Evolutionary conservation across 2,797 vertebrate species (phyloP), one percentile per base, ranked within the genome.

Genomic region (Chelon labrosus): DNA sequence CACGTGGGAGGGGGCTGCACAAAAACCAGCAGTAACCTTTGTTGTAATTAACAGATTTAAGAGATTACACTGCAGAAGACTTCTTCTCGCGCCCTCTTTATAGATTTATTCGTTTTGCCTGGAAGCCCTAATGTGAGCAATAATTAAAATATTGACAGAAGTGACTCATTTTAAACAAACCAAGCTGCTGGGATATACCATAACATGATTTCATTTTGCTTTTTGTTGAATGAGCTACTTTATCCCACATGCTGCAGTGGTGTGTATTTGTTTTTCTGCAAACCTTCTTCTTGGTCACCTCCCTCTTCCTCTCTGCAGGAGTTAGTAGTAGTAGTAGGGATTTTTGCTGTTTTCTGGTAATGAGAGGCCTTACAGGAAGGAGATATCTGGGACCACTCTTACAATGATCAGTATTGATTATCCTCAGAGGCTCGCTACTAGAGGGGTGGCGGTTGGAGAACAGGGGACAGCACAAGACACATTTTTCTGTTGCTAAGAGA

Each of bases 401-500:
- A 69, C 84, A 90, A 86, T 93, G 86, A 93, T 93, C 89, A 87
- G 79, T 91, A 94, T 94, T 58, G 92, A 95, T 94, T 90, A 89
- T 86, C 70, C 64, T 84, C 71, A 56, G 77, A 74, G 79, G 80
- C 76, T 53, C 7, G 47, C n/a, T n/a, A n/a, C 68, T 56, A 60
- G 51, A 68, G 58, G 68, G 61, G 52, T 72, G 73, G 70, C 42
- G 54, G 57, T 70, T 39, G 51, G 7, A 63, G 61, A 72, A 70
- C 52, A 12, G 55, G 42, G 54, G 67, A 70, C 71, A 47, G 72
- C 31, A 47, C 66, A 73, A 69, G 69, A 85, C 52, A 60, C 75
- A 73, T 81, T 69, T 85, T 82, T 84, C 78, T 84, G 86, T 91
- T 91, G 84, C 85, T 90, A 86, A 81, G 88, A 88, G 73, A 90